Evolutionary conservation across 2,113 vertebrate genomes (phyloP).

Genomic region (Axis porcinus): DNA sequence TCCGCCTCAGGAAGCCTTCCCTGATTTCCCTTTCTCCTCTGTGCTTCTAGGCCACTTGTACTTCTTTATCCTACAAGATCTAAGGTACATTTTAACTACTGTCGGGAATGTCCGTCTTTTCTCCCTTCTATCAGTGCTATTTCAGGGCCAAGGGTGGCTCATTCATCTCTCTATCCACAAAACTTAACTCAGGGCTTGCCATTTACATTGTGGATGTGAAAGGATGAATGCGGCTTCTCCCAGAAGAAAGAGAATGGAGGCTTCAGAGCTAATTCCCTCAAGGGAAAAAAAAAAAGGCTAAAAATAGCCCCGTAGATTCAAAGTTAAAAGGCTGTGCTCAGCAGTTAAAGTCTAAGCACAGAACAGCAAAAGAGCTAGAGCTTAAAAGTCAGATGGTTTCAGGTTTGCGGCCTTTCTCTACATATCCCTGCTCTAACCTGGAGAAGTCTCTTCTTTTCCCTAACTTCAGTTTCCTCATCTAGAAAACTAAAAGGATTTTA

Average conservation of each 20-base stretch:
- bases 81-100: too few species aligned
- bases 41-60: background rate
- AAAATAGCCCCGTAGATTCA: background rate
- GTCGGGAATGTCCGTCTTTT: background rate
- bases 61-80: background rate
- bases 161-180: background rate
- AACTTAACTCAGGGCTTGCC: background rate
- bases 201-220: background rate
- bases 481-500: background rate
- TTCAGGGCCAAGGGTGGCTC: background rate
- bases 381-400: too few species aligned
- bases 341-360: background rate
- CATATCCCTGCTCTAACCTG: background rate
- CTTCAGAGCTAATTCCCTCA: background rate
- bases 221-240: background rate
- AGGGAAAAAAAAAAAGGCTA: background rate
- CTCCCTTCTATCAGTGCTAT: background rate
- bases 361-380: background rate
- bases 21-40: background rate
- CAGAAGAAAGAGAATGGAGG: background rate
- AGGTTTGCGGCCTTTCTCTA: background rate
- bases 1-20: background rate
- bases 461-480: background rate
- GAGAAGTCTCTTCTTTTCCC: background rate
- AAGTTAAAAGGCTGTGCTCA: background rate